A percentile compares a stretch with the other conserved stretches of the same genome.
phyloP scores from a whole-genome alignment of 2,797 vertebrate genomes.

The Darevskia mixta region DNA sequence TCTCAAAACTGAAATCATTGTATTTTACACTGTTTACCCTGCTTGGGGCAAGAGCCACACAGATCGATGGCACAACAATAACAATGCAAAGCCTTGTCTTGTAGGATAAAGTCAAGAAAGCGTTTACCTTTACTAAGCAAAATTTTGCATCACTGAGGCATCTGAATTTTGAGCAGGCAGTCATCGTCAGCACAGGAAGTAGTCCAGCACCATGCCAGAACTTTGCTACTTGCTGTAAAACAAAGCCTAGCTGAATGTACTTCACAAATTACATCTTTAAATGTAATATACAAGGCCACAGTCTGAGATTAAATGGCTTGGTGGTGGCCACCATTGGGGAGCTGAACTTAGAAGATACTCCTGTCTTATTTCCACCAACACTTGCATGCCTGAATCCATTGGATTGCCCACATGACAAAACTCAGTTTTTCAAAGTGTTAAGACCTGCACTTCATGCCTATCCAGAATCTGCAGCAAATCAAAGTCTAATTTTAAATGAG shows the following conservation, averaged over 20 bases:
- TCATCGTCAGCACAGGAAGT: no score
- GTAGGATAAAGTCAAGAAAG: neutral
- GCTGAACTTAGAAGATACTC: neutral
- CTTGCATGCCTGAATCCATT: neutral
- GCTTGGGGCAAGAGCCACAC: no score
- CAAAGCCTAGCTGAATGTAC: neutral
- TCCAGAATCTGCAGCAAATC: neutral
- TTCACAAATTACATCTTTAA: neutral
- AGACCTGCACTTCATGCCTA: neutral
- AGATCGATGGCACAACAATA: neutral
- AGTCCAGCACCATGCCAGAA: neutral
- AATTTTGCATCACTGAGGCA: neutral
- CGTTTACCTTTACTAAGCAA: neutral
- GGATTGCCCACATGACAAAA: neutral
- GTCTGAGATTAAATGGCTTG: neutral
- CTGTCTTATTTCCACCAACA: neutral
- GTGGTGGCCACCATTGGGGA: neutral
- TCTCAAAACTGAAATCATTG: no score
- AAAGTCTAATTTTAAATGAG: constrained; percentile 3
- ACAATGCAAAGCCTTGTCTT: neutral
- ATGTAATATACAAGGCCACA: neutral
- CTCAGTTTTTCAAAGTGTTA: neutral
- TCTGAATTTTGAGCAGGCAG: neutral
- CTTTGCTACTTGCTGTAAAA: neutral
- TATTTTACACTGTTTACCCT: no score